A percentile compares a stretch with the other conserved stretches of the same genome.
phyloP scores from a whole-genome alignment of 2,113 vertebrate genomes.

The Spilogale gracilis region DNA sequence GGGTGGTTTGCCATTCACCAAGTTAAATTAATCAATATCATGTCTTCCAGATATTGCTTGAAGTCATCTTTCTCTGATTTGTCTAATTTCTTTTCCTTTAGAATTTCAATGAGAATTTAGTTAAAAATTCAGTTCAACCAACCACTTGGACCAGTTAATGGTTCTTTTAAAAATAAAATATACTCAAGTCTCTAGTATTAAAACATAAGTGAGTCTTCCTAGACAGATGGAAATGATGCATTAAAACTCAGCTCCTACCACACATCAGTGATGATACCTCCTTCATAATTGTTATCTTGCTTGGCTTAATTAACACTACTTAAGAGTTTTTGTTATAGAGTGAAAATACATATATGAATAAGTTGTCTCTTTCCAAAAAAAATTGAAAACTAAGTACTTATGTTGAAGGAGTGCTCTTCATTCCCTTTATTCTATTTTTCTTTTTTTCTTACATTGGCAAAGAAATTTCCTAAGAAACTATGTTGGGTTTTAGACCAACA shows the following conservation, averaged over 20 bases:
- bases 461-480: neutral
- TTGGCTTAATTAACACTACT: neutral
- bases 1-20: neutral
- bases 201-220: neutral
- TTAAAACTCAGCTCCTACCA: neutral
- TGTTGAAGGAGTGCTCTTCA: neutral
- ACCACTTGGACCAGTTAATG: neutral
- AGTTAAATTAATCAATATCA: neutral
- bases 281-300: neutral
- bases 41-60: neutral
- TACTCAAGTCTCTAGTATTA: neutral
- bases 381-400: neutral
- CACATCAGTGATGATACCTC: neutral
- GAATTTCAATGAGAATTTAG: neutral
- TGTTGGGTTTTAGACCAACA: neutral
- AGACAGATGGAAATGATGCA: neutral
- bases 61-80: neutral
- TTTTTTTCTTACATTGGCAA: neutral
- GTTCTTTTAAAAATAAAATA: neutral
- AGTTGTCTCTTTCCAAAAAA: neutral
- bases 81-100: neutral
- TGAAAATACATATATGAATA: constrained; percentile 29
- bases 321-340: neutral
- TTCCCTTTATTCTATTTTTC: constrained; percentile 27
- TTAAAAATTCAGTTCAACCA: neutral